Conservation (phyloP, 2,888 invertebrate species). For the Euspilapteryx auroguttella region DNA sequence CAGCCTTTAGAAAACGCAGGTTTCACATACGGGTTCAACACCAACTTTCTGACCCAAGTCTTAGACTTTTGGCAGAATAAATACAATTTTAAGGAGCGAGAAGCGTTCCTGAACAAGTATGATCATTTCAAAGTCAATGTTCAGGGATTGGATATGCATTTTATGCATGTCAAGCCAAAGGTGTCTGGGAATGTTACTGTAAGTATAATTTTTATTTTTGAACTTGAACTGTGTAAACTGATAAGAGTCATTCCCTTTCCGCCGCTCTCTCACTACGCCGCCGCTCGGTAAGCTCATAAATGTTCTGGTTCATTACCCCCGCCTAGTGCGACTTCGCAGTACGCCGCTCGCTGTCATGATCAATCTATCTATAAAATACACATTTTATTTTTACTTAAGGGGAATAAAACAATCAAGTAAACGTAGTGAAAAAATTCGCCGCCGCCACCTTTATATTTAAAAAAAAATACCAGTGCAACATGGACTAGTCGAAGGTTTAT, state of each 20-base stretch:
- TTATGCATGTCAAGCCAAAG: constrained; percentile 64
- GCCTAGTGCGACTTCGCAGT: no score
- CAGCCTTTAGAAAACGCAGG: constrained; percentile 28
- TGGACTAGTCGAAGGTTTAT: no score
- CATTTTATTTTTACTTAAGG: no score
- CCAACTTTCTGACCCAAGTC: constrained; percentile 40
- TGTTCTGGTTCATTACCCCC: no score
- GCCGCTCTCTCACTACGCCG: not conserved
- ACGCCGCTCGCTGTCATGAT: no score
- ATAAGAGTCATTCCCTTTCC: not conserved
- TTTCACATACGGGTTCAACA: constrained; percentile 65
- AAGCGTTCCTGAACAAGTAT: constrained; percentile 63
- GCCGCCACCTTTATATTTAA: no score
- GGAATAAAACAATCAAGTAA: no score
- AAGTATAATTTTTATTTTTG: constrained; percentile 3
- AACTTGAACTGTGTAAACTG: not conserved
- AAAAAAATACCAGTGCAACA: no score
- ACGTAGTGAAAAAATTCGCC: no score
- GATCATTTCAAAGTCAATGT: constrained; percentile 73
- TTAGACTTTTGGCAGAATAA: constrained; percentile 63
- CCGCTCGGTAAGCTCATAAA: no score
- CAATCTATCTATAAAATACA: no score
- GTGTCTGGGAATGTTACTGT: constrained; percentile 7
- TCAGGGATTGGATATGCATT: constrained; percentile 71
- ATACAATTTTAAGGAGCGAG: constrained; percentile 68